Base-by-base conservation (phyloP, 30 jellyfish, hydroid and myxozoan species). In the Aurelia sp. region DNA sequence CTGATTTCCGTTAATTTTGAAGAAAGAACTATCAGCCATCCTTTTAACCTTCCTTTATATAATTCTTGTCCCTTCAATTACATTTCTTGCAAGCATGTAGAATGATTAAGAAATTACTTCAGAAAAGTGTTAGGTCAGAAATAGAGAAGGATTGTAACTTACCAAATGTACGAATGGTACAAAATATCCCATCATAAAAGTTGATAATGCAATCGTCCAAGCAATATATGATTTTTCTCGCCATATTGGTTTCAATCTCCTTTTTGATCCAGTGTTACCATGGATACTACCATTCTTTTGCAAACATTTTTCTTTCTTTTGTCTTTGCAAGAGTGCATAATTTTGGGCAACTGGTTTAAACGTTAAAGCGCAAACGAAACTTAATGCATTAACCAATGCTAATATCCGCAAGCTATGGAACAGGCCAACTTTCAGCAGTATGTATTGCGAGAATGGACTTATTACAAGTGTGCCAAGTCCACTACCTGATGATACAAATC, bases 401-500 rank as follows among this genome's bases (percentile, higher is more conserved):
- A 95, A 83, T 53, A 81, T 73, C 66, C 95, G 82, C 19, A 95
- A 76, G 41, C 89, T 63, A 72, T 86, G 68, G 41, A 77, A 70
- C 16, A 95, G 78, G 40, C 97, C 97, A 37, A 76, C 59, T 64
- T 82, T 64, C 21, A 51, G 73, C 6, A 96, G 86, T 15, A 90
- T 67, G 87, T 80, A 86, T 66, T 90, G 97, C 16, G 85, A 64
- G 47, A 90, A 83, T 27, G 99, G 99, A 73, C 99, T 95, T 40
- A 95, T 86, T 6, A 81, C 97, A 20, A 95, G 83, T 16, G 99
- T 95, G 23, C 99, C 99, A 52, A 95, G 65, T 6, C 99, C 99
- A 83, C 98, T 90, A 83, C 99, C 99, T 2, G 99, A 59, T 72
- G 97, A 71, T 18, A 95, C 99, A 65, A 95, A 80, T 23, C 99